Percentiles rank a stretch among this genome's conserved stretches.
Evolutionary conservation across 92 coral and sea anemone genomes (phyloP).

Genomic region (Parazoanthus darwini): DNA sequence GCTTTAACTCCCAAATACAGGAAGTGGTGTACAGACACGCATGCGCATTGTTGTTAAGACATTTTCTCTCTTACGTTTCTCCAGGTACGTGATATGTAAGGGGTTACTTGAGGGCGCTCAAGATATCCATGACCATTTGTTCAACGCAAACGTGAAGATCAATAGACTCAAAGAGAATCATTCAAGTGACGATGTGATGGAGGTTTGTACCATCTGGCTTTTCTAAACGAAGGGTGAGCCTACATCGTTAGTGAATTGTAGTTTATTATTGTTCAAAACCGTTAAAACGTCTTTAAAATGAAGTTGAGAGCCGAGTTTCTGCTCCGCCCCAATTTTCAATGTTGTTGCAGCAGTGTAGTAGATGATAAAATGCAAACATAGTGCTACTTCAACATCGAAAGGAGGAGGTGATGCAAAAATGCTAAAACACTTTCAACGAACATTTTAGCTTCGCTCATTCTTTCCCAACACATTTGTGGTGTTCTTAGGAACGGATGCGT

Average conservation of each 20-base stretch:
- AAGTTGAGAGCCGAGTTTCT: background rate
- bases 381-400: too few species aligned
- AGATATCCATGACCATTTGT: slow-evolving; percentile 80
- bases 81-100: slow-evolving; percentile 88
- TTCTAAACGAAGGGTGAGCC: background rate
- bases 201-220: slow-evolving; percentile 44
- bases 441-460: too few species aligned
- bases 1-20: background rate
- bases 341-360: too few species aligned
- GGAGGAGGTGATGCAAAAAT: too few species aligned
- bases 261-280: too few species aligned
- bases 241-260: too few species aligned
- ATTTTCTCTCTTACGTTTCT: background rate
- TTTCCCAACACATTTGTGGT: background rate
- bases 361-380: too few species aligned
- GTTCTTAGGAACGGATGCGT: background rate
- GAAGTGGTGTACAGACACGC: too few species aligned
- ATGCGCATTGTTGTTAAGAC: background rate
- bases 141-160: slow-evolving; percentile 81
- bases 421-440: too few species aligned
- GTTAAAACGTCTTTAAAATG: too few species aligned
- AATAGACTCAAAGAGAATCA: slow-evolving; percentile 60
- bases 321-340: background rate
- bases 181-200: slow-evolving; percentile 59
- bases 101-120: slow-evolving; percentile 65